Conservation (phyloP, 2,888 invertebrate genomes). For the Molorchus minor region DNA sequence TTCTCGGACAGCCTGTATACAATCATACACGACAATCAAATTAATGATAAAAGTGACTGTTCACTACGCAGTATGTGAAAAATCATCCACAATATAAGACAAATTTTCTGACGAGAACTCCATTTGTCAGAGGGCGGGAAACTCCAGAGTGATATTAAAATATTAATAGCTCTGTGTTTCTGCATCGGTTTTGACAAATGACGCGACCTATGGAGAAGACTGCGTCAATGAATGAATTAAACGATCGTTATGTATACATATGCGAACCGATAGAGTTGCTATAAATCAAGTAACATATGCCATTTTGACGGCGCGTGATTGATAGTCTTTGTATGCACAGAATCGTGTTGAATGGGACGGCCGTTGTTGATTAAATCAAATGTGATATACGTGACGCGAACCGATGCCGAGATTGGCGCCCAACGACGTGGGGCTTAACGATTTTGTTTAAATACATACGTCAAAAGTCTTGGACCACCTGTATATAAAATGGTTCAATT, state of each 20-base stretch:
- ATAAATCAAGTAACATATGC: conserved; percentile 37
- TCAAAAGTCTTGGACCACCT: too few relatives aligned
- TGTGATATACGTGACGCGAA: too few relatives aligned
- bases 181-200: conserved; percentile 27
- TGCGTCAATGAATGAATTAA: conserved; percentile 39
- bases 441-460: too few relatives aligned
- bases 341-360: conserved; percentile 6
- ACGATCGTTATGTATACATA: conserved; percentile 33
- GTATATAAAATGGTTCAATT: too few relatives aligned
- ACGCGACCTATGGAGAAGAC: conserved; percentile 33
- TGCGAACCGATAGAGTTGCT: conserved; percentile 21
- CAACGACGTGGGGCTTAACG: too few relatives aligned
- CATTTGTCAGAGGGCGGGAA: conserved; percentile 33
- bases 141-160: conserved; percentile 36
- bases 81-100: conserved; percentile 33
- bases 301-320: conserved; percentile 30
- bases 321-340: conserved; percentile 17
- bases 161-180: conserved; percentile 37
- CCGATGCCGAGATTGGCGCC: too few relatives aligned
- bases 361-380: conserved; percentile 23
- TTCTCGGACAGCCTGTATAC: too few relatives aligned
- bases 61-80: conserved; percentile 35
- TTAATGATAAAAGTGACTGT: conserved; percentile 30
- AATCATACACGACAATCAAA: conserved; percentile 15
- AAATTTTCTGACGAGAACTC: conserved; percentile 31